These are phyloP conservation scores for Euglossa dilemma DNA, from an alignment of 1,140 invertebrate genomes.

Conservation along the genomic window DNA sequence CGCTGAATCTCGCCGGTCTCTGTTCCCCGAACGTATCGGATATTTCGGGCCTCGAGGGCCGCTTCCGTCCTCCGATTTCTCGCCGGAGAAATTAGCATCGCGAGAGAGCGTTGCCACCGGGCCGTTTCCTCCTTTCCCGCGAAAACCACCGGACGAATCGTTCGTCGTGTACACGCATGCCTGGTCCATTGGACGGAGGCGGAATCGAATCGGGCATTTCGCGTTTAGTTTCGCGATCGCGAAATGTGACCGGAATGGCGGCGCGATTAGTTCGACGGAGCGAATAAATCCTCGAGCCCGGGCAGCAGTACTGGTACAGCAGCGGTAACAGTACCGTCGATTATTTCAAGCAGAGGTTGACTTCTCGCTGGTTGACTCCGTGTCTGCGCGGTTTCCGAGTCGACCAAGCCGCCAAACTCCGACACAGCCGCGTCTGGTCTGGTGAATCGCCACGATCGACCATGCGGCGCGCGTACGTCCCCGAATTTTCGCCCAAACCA, in stretches of 20 bases:
- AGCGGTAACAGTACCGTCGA: slow-evolving; percentile 71
- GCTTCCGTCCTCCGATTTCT: neutral
- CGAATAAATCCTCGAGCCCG: slow-evolving; percentile 2
- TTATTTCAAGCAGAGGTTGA: slow-evolving; percentile 74
- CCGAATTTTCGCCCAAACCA: neutral
- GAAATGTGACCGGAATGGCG: neutral
- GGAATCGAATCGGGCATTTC: neutral
- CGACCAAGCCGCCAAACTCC: neutral
- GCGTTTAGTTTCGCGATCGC: neutral
- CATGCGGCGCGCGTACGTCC: too few relatives aligned
- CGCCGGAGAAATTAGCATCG: neutral
- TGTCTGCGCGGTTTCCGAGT: neutral
- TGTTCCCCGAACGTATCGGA: neutral
- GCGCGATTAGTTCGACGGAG: neutral
- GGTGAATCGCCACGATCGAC: too few relatives aligned
- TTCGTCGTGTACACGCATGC: too few relatives aligned
- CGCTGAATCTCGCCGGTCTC: neutral
- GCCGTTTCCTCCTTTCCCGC: too few relatives aligned
- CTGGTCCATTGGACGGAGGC: too few relatives aligned
- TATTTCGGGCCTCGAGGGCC: neutral
- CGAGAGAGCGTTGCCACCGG: too few relatives aligned
- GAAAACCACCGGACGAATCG: too few relatives aligned
- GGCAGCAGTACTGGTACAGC: neutral
- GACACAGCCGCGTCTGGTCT: too few relatives aligned
- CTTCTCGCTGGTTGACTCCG: slow-evolving; percentile 23